A percentile compares a stretch with the other conserved stretches of the same genome.
Conservation (phyloP, 2,888 invertebrate genomes). For the Pollenia amentaria region DNA sequence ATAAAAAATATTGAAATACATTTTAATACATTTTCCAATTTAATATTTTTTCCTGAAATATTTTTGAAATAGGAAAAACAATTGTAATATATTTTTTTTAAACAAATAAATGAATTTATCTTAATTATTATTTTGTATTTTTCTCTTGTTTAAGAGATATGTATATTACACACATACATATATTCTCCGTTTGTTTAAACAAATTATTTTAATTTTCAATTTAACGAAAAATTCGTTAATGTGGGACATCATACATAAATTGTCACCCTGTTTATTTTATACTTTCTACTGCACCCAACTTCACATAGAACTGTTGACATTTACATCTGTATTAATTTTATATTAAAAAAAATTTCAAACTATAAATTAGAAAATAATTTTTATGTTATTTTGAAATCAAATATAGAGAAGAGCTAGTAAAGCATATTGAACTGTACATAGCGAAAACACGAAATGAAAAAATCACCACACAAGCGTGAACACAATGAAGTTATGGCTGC, state of each 20-base stretch:
- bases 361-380: not conserved
- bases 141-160: too few relatives aligned
- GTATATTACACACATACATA: too few relatives aligned
- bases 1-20: too few relatives aligned
- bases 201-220: not conserved
- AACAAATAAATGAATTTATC: too few relatives aligned
- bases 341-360: slow-evolving; percentile 31
- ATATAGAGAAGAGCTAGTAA: not conserved
- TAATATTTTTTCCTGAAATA: too few relatives aligned
- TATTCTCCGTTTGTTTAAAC: too few relatives aligned
- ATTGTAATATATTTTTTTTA: too few relatives aligned
- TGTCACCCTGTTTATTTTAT: not conserved
- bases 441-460: slow-evolving; percentile 51
- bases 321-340: slow-evolving; percentile 19
- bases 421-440: not conserved
- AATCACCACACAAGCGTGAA: slow-evolving; percentile 58
- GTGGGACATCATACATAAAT: too few relatives aligned
- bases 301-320: slow-evolving; percentile 7
- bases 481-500: slow-evolving; percentile 72
- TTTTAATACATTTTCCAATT: too few relatives aligned
- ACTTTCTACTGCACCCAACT: slow-evolving; percentile 10
- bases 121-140: too few relatives aligned
- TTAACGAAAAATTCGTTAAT: too few relatives aligned
- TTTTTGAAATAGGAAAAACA: too few relatives aligned
- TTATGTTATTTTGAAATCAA: slow-evolving; percentile 16